Conservation (phyloP, 2,113 vertebrate genomes). For the Anarrhichthys ocellatus region DNA sequence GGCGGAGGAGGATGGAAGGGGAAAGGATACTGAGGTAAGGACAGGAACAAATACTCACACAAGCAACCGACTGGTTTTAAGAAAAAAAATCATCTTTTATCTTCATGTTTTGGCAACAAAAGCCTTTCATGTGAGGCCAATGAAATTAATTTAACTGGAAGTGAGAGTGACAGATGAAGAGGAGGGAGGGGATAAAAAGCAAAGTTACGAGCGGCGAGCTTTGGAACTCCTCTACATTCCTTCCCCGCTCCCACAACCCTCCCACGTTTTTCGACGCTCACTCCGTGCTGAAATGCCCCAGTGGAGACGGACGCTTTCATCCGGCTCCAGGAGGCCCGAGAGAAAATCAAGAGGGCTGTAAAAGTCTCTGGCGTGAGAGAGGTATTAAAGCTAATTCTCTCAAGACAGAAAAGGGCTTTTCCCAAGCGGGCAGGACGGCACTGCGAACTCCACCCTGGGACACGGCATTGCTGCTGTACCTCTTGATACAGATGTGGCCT, state of each 20-base stretch:
- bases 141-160: slow-evolving; percentile 31
- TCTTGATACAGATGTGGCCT: background rate
- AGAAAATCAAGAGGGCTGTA: slow-evolving; percentile 74
- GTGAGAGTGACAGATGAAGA: slow-evolving; percentile 10
- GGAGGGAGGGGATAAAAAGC: slow-evolving; percentile 10
- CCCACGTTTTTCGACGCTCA: slow-evolving; percentile 56
- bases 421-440: slow-evolving; percentile 6
- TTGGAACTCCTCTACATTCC: slow-evolving; percentile 72
- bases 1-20: slow-evolving; percentile 17
- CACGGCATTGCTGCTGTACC: background rate
- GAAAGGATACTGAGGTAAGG: slow-evolving; percentile 20
- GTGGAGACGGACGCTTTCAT: slow-evolving; percentile 73
- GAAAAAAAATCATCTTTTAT: slow-evolving; percentile 13
- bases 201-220: slow-evolving; percentile 22
- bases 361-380: slow-evolving; percentile 73
- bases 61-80: background rate
- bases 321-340: slow-evolving; percentile 65
- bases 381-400: slow-evolving; percentile 68
- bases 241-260: slow-evolving; percentile 63
- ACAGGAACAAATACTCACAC: background rate
- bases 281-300: slow-evolving; percentile 56
- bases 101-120: slow-evolving; percentile 20
- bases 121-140: slow-evolving; percentile 18
- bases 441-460: slow-evolving; percentile 15
- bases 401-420: slow-evolving; percentile 58